Evolutionary conservation across 2,888 invertebrate genomes (phyloP).

Genomic region (Eilema depressum): DNA sequence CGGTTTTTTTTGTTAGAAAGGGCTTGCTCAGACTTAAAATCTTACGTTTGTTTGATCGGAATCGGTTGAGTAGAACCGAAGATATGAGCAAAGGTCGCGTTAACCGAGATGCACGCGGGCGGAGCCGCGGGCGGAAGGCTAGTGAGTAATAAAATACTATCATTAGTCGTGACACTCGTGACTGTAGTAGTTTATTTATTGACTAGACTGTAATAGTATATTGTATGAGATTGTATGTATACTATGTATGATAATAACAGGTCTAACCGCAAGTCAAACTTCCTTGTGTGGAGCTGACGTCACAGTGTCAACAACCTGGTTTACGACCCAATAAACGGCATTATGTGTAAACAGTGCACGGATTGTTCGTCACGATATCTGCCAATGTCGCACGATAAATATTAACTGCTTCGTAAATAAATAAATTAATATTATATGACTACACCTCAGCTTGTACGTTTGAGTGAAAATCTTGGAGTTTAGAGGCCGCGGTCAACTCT

Average conservation of each 20-base stretch:
- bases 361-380: constrained; percentile 17
- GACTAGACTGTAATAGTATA: no score
- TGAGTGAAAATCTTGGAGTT: no score
- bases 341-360: constrained; percentile 17
- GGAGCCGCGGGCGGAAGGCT: not conserved
- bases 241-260: not conserved
- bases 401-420: not conserved
- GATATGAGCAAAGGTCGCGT: no score
- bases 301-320: constrained; percentile 21
- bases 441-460: no score
- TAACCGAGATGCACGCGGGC: no score
- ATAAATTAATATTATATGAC: not conserved
- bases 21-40: no score
- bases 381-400: constrained; percentile 7
- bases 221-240: not conserved
- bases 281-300: not conserved
- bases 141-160: not conserved
- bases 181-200: no score
- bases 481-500: no score
- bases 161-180: not conserved
- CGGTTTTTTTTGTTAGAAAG: no score
- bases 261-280: not conserved
- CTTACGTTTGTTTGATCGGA: no score
- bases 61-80: no score
- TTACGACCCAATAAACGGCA: constrained; percentile 40